phyloP scores from a whole-genome alignment of 2,113 vertebrate species.

The Sander lucioperca region DNA sequence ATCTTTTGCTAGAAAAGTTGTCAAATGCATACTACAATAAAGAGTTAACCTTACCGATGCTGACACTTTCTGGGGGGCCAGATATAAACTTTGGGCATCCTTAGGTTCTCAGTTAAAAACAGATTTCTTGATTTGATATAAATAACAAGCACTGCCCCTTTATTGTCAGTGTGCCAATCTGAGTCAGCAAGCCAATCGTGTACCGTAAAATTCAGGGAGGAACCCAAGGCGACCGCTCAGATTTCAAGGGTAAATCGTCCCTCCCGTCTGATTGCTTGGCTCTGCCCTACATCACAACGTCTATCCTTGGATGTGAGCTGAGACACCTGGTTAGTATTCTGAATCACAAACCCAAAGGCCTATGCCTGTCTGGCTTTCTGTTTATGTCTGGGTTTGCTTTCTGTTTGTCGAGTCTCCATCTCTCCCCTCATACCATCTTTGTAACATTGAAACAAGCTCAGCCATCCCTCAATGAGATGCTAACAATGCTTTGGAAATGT shows the following conservation, averaged over 20 bases:
- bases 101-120: not conserved
- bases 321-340: slow-evolving; percentile 77
- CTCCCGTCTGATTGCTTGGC: slow-evolving; percentile 28
- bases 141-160: not conserved
- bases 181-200: slow-evolving; percentile 23
- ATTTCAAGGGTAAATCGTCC: slow-evolving; percentile 64
- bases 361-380: slow-evolving; percentile 71
- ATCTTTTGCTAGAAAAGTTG: not conserved
- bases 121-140: not conserved
- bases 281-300: slow-evolving; percentile 58
- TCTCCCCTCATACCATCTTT: slow-evolving; percentile 45
- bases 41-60: not conserved
- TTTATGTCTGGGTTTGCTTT: slow-evolving; percentile 69
- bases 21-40: not conserved
- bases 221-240: slow-evolving; percentile 26
- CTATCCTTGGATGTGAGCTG: slow-evolving; percentile 51
- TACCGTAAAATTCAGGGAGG: slow-evolving; percentile 3
- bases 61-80: not conserved
- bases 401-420: slow-evolving; percentile 66
- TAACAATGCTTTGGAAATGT: slow-evolving; percentile 69
- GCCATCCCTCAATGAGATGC: slow-evolving; percentile 65
- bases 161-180: slow-evolving; percentile 5
- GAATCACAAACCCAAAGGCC: slow-evolving; percentile 64
- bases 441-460: slow-evolving; percentile 62
- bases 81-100: not conserved